Conservation (phyloP, 2,888 invertebrate genomes). For the Papilio gigon region DNA sequence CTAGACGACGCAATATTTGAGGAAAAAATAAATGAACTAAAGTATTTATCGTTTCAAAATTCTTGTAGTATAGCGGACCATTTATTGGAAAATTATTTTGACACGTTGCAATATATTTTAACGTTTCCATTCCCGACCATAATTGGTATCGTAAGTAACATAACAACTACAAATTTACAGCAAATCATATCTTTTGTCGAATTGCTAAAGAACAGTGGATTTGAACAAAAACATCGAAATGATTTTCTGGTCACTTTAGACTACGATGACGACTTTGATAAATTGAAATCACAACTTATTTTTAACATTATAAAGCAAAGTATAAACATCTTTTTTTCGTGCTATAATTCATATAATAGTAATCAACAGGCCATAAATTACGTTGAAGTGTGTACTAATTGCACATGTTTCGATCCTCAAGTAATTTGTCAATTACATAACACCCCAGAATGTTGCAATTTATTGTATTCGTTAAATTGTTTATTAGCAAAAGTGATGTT, state of each 20-base stretch:
- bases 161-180: neutral
- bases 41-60: neutral
- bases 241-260: constrained; percentile 31
- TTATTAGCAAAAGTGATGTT: constrained; percentile 23
- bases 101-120: constrained; percentile 19
- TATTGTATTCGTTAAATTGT: constrained; percentile 31
- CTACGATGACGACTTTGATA: constrained; percentile 22
- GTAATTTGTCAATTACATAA: constrained; percentile 13
- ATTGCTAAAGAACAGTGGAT: constrained; percentile 9
- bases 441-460: constrained; percentile 1
- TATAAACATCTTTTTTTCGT: constrained; percentile 23
- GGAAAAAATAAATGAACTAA: constrained; percentile 5
- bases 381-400: neutral
- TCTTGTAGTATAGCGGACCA: neutral
- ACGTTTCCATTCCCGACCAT: constrained; percentile 2
- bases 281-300: constrained; percentile 28
- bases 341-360: neutral
- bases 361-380: neutral
- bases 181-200: constrained; percentile 11
- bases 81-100: constrained; percentile 14
- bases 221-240: constrained; percentile 2
- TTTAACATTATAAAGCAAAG: constrained; percentile 25
- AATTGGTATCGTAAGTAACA: neutral
- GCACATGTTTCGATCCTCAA: neutral
- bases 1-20: neutral